A percentile compares a stretch with the other conserved stretches of the same genome.
Conservation (phyloP, 2,113 vertebrate genomes). For the Nansenia antarctica region DNA sequence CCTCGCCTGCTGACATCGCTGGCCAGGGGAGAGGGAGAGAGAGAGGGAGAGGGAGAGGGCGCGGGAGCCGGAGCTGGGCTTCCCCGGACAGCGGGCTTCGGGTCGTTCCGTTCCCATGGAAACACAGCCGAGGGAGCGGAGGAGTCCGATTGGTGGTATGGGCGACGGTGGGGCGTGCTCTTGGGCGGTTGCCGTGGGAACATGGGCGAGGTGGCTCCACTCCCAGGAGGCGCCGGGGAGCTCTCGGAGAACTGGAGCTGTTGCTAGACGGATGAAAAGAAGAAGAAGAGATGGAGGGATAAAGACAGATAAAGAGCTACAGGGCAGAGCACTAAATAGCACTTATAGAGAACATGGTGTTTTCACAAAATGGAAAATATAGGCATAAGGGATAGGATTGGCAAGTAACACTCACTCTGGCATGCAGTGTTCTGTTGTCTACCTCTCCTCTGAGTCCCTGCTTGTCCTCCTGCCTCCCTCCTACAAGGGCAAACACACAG, state of each 20-base stretch:
- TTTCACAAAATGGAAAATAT: not conserved
- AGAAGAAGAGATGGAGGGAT: not conserved
- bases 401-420: slow-evolving; percentile 58
- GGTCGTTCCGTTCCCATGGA: slow-evolving; percentile 77
- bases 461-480: slow-evolving; percentile 57
- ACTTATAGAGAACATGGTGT: not conserved
- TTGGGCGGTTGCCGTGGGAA: slow-evolving; percentile 60
- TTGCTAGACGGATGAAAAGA: slow-evolving; percentile 42
- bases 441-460: slow-evolving; percentile 49
- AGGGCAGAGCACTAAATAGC: not conserved
- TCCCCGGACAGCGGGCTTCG: slow-evolving; percentile 48
- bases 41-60: slow-evolving; percentile 45
- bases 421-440: slow-evolving; percentile 39
- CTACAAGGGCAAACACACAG: slow-evolving; percentile 50
- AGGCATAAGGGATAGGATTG: not conserved
- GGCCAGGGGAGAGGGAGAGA: slow-evolving; percentile 40
- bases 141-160: slow-evolving; percentile 55
- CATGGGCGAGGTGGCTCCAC: slow-evolving; percentile 35
- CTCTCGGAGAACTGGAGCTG: slow-evolving; percentile 74
- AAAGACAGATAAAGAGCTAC: not conserved
- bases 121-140: slow-evolving; percentile 66
- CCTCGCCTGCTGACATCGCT: slow-evolving; percentile 35
- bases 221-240: slow-evolving; percentile 23
- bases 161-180: slow-evolving; percentile 53
- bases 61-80: slow-evolving; percentile 30